Base-by-base conservation (phyloP, 2,113 vertebrate genomes). In the Ceyx cyanopectus region DNA sequence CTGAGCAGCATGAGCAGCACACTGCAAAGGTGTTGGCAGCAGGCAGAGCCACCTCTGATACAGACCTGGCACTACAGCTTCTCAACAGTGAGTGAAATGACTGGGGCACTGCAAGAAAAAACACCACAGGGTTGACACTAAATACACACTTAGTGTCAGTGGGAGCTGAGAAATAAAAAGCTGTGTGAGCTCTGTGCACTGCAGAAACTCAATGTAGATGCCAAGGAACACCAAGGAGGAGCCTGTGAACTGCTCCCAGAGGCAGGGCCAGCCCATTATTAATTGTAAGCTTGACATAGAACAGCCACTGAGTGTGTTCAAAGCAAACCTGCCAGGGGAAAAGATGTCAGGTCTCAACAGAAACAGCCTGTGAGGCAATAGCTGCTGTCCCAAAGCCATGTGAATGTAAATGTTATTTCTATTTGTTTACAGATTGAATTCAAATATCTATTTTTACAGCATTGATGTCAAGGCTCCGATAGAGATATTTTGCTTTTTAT, bases 61-160 rank as follows among this genome's bases (percentile, higher is more conserved):
- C 82, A 94, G 84, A 95, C 81, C 89, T 96, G 95, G 90, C 89
- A 97, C 87, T 92, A 96, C 92, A 96, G 94, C 84, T 92, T 96
- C 94, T 89, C 96, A 96, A 90, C 92, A 93, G 82, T 66, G 95
- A 96, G 87, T 93, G 91, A 97, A 96, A 97, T 27, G 87, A 95
- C 81, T 94, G 95, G 70, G 87, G 75, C 88, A 92, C 92, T 93
- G 86, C 93, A 96, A 97, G 90, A 96, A 94, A 69, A 93, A 92
- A 84, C 54, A 82, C 70, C 94, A 80, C n/a, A 85, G 66, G 51
- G 83, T 70, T 89, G 85, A 68, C 92, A 72, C 88, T 89, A 72
- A 92, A 94, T 65, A 84, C 73, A 93, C 57, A 79, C 77, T 89
- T 53, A 30, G 50, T 7, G 43, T 0, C 13, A 89, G 91, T 23